Evolutionary conservation across 2,113 vertebrate genomes (phyloP).

Genomic region (Charadrius vociferus): DNA sequence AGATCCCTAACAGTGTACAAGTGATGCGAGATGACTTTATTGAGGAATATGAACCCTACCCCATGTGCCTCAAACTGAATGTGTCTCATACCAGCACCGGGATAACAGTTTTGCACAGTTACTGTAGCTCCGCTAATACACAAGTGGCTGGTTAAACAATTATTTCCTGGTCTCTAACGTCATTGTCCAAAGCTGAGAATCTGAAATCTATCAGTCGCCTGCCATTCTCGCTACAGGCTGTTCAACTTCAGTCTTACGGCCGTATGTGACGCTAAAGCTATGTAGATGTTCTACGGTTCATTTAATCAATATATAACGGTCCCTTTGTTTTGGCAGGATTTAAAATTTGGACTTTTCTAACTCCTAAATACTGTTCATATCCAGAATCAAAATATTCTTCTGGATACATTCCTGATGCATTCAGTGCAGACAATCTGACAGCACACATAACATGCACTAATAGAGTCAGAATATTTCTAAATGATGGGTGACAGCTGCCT

Average conservation of each 20-base stretch:
- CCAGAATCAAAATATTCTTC: neutral
- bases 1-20: neutral
- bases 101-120: neutral
- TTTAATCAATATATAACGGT: neutral
- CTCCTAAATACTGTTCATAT: neutral
- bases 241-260: neutral
- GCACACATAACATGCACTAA: neutral
- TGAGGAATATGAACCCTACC: neutral
- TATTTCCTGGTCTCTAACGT: neutral
- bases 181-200: neutral
- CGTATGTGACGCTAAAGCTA: neutral
- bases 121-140: neutral
- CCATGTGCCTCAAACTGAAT: neutral
- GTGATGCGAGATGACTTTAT: neutral
- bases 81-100: neutral
- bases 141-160: neutral
- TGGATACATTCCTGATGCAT: neutral
- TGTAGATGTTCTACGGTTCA: neutral
- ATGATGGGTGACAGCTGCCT: neutral
- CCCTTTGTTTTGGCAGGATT: neutral
- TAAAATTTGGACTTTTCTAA: neutral
- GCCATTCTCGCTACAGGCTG: conserved; percentile 3
- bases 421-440: neutral
- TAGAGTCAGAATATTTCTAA: neutral
- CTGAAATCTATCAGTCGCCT: neutral